These are phyloP conservation scores for Cyphomyrus discorhynchus DNA, from an alignment of 2,113 vertebrate genomes.

Conservation along the genomic window DNA sequence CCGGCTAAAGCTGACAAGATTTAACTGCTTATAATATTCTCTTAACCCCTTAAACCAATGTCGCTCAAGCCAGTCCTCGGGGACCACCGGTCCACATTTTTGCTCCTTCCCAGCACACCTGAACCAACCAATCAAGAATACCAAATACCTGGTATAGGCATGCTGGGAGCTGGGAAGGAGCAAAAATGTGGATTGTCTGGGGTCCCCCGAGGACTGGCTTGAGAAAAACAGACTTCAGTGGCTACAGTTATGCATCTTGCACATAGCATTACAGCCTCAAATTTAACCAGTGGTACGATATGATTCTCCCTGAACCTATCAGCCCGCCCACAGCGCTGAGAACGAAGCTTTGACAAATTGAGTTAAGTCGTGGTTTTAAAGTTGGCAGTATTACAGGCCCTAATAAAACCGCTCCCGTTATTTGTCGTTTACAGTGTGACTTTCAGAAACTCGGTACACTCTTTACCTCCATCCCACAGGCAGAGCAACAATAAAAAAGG, in stretches of 20 bases:
- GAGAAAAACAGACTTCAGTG: background rate
- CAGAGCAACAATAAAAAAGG: background rate
- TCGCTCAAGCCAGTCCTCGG: too few relatives aligned
- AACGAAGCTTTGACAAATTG: background rate
- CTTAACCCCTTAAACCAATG: too few relatives aligned
- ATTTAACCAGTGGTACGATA: background rate
- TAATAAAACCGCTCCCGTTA: background rate
- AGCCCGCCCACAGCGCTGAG: background rate
- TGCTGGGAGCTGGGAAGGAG: background rate
- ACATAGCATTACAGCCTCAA: background rate
- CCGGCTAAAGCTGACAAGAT: background rate
- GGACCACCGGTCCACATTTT: too few relatives aligned
- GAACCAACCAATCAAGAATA: too few relatives aligned
- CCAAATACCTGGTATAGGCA: too few relatives aligned
- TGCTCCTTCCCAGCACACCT: too few relatives aligned
- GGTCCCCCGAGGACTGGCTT: background rate
- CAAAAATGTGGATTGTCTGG: background rate
- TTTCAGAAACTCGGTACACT: background rate
- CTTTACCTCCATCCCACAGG: background rate
- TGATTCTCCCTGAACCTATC: background rate
- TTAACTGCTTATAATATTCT: background rate
- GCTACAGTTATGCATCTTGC: background rate
- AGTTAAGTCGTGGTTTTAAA: background rate
- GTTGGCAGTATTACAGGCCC: background rate
- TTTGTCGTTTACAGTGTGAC: background rate